A percentile compares a stretch with the other conserved stretches of the same genome.
Conservation (phyloP, 2,113 vertebrate genomes). For the Hiodon alosoides region DNA sequence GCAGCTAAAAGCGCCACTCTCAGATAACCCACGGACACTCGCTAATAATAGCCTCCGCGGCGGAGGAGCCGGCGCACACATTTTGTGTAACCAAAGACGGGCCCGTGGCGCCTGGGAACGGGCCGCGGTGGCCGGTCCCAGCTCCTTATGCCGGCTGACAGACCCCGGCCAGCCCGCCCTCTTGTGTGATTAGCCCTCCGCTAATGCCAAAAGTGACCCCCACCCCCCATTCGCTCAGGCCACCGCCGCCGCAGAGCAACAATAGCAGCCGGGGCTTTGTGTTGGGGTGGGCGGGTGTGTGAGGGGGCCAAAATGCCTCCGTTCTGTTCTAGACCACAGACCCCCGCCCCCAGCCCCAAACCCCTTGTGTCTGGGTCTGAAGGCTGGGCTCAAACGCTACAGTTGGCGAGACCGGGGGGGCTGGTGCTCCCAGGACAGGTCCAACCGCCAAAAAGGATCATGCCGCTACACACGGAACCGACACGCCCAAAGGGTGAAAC, state of each 20-base stretch:
- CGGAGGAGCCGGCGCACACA: conserved; percentile 58
- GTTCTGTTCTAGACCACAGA: background rate
- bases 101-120: conserved; percentile 55
- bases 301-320: conserved; percentile 11
- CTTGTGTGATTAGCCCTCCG: conserved; percentile 54
- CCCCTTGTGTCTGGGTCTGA: background rate
- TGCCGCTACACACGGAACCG: too few species aligned
- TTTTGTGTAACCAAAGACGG: conserved; percentile 76
- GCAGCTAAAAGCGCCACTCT: conserved; percentile 82
- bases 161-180: conserved; percentile 46
- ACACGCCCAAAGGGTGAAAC: background rate
- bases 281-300: background rate
- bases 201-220: conserved; percentile 53
- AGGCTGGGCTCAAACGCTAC: background rate
- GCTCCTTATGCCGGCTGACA: conserved; percentile 42
- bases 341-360: background rate
- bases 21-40: conserved; percentile 75
- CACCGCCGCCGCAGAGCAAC: conserved; percentile 1
- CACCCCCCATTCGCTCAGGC: conserved; percentile 39
- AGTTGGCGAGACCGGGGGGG: background rate
- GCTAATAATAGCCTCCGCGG: conserved; percentile 76
- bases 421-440: too few species aligned
- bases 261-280: conserved; percentile 4
- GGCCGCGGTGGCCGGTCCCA: conserved; percentile 41
- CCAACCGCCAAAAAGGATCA: too few species aligned